These are phyloP conservation scores for Corythornis vintsioides DNA, from an alignment of 2,113 vertebrate species.

Conservation along the genomic window DNA sequence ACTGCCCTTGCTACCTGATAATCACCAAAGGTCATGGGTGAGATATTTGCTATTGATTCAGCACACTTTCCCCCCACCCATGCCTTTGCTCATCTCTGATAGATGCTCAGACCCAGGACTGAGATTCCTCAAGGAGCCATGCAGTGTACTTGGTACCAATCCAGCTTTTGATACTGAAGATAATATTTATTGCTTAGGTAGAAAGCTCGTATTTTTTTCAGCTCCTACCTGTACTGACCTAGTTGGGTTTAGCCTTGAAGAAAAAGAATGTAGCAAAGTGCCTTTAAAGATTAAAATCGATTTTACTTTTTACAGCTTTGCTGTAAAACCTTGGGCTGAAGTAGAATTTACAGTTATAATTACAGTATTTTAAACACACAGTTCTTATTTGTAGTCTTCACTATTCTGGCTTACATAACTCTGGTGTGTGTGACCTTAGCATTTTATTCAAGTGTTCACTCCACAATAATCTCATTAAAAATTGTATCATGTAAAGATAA, in stretches of 20 bases:
- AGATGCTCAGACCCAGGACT: not conserved
- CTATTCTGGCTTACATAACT: not conserved
- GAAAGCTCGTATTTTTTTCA: conserved; percentile 26
- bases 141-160: conserved; percentile 23
- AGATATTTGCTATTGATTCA: not conserved
- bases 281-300: conserved; percentile 57
- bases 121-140: conserved; percentile 9
- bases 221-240: conserved; percentile 33
- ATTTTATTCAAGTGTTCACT: conserved; percentile 31
- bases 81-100: not conserved
- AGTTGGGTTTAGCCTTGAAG: conserved; percentile 28
- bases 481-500: not conserved
- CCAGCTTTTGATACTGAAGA: conserved; percentile 14
- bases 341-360: conserved; percentile 42
- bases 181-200: conserved; percentile 1
- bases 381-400: not conserved
- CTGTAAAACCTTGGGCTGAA: conserved; percentile 45
- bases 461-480: conserved; percentile 35
- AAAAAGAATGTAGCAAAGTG: conserved; percentile 9
- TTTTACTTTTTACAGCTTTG: conserved; percentile 51
- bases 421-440: not conserved
- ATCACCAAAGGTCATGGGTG: not conserved
- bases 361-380: conserved; percentile 27
- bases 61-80: not conserved
- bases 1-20: not conserved